A percentile compares a stretch with the other conserved stretches of the same genome.
Evolutionary conservation across 1,140 invertebrate genomes (phyloP).

Genomic region (Metopolophium dirhodum): DNA sequence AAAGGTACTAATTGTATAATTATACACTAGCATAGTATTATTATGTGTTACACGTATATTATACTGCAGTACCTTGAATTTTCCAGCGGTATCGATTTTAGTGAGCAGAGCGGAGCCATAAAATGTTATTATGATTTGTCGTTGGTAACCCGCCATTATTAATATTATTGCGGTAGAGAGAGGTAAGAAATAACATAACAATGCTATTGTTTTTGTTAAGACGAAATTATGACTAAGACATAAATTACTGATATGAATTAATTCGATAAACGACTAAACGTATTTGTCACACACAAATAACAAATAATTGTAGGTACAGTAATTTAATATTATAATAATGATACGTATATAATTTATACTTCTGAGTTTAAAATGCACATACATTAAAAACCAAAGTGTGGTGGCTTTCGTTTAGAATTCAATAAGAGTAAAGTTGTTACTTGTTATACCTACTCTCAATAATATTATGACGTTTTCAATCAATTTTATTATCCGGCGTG

Average conservation of each 20-base stretch:
- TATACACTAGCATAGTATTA: not conserved
- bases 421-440: not conserved
- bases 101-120: not conserved
- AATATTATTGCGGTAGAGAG: not conserved
- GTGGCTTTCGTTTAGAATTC: not conserved
- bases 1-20: not conserved
- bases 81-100: not conserved
- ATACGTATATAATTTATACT: not conserved
- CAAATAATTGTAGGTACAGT: not conserved
- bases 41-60: not conserved
- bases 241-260: not conserved
- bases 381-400: not conserved
- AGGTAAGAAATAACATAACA: slow-evolving; percentile 14
- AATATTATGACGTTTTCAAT: not conserved
- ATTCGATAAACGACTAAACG: not conserved
- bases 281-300: not conserved
- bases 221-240: not conserved
- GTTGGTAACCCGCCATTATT: not conserved
- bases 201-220: not conserved
- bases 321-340: not conserved
- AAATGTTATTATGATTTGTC: not conserved
- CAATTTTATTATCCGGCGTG: not conserved
- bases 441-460: not conserved
- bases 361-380: not conserved
- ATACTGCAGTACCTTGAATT: not conserved